Base-by-base conservation (phyloP, 2,888 invertebrate species). In the Adelognathus sp. region DNA sequence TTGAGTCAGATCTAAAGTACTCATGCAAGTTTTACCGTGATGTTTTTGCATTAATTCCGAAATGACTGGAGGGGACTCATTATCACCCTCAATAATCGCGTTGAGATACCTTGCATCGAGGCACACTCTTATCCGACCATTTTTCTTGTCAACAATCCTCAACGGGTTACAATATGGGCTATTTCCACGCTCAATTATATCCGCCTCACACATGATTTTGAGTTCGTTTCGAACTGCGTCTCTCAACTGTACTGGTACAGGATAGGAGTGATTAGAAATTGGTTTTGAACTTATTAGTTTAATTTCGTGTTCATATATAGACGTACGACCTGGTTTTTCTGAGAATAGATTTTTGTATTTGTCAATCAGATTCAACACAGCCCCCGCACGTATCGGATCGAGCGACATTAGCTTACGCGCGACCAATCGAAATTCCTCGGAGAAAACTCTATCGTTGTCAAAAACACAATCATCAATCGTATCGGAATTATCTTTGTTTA, bases 391-490 rank as follows among this genome's bases (percentile, higher is more conserved):
- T 16, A 1, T 9, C 52, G 36, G 66, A 27, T 24, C 24, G 24
- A 66, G 7, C 36, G 66, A 16, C 39, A 36, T n/a, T 36, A 66
- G 66, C 66, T 24, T 66, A 9, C 39, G 66, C 66, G 52, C 39
- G 52, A 66, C 21, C 2, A 16, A 14, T 36, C 24, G 50, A 4
- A 66, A 14, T 3, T 24, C 36, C 39, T 52, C 39, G 1, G 14
- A 7, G 4, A 86, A 74, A 84, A 84, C 0, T 82, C 82, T 24
- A 76, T 73, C 1, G 72, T 74, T n/a, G 16, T 79, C 71, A 16
- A 85, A 46, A 61, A 86, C 84, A 1, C 82, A 33, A 0, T 72
- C 66, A 0, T 79, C 52, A 39, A n/a, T n/a, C n/a, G 85, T 75
- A 41, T 7, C 1, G 9, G 16, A 7, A 56, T 7, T 6, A 7